These are phyloP conservation scores for Tamias sibiricus DNA, from an alignment of 2,113 vertebrate species.

Conservation along the genomic window DNA sequence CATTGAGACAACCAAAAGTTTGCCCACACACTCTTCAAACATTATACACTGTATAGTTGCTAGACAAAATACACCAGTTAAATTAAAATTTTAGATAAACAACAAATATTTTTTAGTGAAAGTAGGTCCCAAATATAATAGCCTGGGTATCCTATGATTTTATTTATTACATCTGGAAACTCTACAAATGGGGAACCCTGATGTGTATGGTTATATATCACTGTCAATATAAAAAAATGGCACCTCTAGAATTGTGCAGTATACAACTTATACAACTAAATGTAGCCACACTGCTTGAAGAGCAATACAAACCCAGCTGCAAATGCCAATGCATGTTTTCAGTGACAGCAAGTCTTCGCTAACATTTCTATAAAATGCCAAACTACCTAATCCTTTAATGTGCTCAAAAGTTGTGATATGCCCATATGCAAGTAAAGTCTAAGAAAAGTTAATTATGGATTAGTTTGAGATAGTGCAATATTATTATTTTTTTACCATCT, in stretches of 20 bases:
- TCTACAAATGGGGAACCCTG: background rate
- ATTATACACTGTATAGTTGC: background rate
- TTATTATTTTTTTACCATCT: background rate
- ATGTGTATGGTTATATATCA: background rate
- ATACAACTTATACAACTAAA: background rate
- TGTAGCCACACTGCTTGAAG: background rate
- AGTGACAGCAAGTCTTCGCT: background rate
- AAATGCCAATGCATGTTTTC: background rate
- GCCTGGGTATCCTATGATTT: background rate
- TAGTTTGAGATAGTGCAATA: conserved; percentile 6
- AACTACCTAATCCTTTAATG: background rate
- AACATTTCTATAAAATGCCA: background rate
- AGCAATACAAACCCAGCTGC: background rate
- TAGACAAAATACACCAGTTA: background rate
- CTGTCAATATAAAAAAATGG: background rate
- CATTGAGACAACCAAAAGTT: background rate
- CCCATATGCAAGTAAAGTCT: background rate
- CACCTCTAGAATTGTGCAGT: background rate
- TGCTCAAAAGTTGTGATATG: background rate
- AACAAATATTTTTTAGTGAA: background rate
- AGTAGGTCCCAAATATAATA: background rate
- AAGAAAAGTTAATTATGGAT: background rate
- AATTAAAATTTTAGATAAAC: background rate
- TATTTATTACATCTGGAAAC: background rate
- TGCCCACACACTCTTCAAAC: background rate